Conservation (phyloP, 2,797 vertebrate genomes). For the Sebastes aleutianus region DNA sequence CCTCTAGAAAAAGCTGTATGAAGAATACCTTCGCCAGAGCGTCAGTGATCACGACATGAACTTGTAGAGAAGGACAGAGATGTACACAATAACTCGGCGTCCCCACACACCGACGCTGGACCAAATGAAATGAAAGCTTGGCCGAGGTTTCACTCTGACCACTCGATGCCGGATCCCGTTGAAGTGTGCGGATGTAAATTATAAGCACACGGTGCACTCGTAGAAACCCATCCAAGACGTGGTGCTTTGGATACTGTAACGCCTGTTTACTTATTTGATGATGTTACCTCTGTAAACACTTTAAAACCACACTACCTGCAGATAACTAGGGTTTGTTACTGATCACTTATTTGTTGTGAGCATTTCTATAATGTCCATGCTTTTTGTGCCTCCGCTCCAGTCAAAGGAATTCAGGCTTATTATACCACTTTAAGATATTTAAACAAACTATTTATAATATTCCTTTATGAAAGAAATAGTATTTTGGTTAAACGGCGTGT, state of each 20-base stretch:
- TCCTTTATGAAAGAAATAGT: slow-evolving; percentile 39
- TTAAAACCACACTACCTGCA: slow-evolving; percentile 20
- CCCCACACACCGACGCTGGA: not conserved
- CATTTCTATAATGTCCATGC: slow-evolving; percentile 26
- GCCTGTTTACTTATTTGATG: slow-evolving; percentile 5
- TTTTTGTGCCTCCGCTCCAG: slow-evolving; percentile 44
- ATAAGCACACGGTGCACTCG: not conserved
- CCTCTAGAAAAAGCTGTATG: slow-evolving; percentile 84
- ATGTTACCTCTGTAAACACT: slow-evolving; percentile 17
- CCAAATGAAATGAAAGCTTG: slow-evolving; percentile 5
- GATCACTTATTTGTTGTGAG: slow-evolving; percentile 13
- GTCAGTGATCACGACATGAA: slow-evolving; percentile 86
- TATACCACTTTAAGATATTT: slow-evolving; percentile 62
- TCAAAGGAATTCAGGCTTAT: slow-evolving; percentile 1
- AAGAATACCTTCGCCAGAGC: slow-evolving; percentile 88
- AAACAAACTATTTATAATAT: slow-evolving; percentile 64
- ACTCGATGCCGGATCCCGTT: not conserved
- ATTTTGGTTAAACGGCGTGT: slow-evolving; percentile 42
- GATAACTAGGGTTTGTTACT: slow-evolving; percentile 31
- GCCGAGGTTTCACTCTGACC: slow-evolving; percentile 1
- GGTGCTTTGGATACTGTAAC: slow-evolving; percentile 28
- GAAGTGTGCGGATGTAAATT: not conserved
- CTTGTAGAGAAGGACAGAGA: slow-evolving; percentile 35
- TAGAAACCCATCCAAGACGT: slow-evolving; percentile 13
- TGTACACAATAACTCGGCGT: not conserved